Base-by-base conservation (phyloP, 1,140 invertebrate species). In the Aphaenogaster floridana region DNA sequence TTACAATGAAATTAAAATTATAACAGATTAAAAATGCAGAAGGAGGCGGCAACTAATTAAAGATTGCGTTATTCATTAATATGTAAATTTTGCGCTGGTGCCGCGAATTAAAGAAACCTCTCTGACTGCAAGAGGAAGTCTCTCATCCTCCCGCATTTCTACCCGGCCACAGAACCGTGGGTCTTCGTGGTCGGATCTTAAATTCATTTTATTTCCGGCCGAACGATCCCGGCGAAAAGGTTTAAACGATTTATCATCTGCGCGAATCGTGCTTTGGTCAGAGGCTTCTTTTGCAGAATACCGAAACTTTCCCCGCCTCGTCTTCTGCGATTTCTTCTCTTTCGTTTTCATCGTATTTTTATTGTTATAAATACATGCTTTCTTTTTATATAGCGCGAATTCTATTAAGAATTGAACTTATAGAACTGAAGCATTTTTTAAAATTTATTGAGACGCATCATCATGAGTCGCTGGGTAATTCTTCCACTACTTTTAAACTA, bases 201-300 rank as follows among this genome's bases (percentile, higher is more conserved):
- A 95, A 95, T 95, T 94, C 93, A 89, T 90, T 93, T 95, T 94
- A 94, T 92, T 95, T 95, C 93, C 93, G 93, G 94, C 91, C 94
- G 94, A 95, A 91, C 89, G 91, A 85, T 89, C 85, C 45, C 81
- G 79, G 68, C 94, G 94, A 95, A 95, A 95, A 94, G 93, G 91
- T 92, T 90, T 83, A 86, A 92, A 92, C 93, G 94, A 95, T 95
- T 94, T 92, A 94, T 95, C 94, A 95, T 93, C 88, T 86, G 90
- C 72, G 87, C 72, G 87, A 93, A 92, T 92, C 89, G 90, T 94
- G 94, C 91, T 89, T 92, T 88, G 94, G 93, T 94, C 94, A 94
- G 93, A 79, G 80, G 72, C 83, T 92, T 91, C 91, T 91, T 91
- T 87, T 69, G 64, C 84, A 88, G 79, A 79, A 66, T 83, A 84